A percentile compares a stretch with the other conserved stretches of the same genome.
phyloP scores from a whole-genome alignment of 2,113 vertebrate species.

The Indicator indicator region DNA sequence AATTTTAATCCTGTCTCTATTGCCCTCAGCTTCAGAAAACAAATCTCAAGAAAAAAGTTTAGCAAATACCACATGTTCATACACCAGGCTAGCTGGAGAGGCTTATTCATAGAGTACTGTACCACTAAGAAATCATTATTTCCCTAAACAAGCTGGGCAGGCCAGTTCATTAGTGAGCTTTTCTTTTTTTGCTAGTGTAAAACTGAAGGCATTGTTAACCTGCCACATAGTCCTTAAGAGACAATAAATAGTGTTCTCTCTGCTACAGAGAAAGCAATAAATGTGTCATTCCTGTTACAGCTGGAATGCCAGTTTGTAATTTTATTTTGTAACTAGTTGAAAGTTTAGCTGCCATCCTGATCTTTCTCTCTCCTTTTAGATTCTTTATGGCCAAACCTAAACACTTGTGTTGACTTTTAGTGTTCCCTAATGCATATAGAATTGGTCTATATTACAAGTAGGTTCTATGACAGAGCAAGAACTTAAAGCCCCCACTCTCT shows the following conservation, averaged over 20 bases:
- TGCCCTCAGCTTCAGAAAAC: background rate
- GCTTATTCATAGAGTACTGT: background rate
- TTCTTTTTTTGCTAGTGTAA: conserved; percentile 33
- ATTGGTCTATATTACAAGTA: background rate
- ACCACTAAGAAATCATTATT: conserved; percentile 52
- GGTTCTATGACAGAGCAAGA: background rate
- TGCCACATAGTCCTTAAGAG: conserved; percentile 56
- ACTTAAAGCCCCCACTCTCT: background rate
- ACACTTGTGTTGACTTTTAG: conserved; percentile 47
- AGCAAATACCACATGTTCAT: background rate
- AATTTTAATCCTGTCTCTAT: background rate
- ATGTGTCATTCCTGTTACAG: conserved; percentile 53
- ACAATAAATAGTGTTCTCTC: conserved; percentile 59
- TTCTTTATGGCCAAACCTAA: conserved; percentile 53
- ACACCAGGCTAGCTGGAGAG: background rate
- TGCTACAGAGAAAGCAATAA: conserved; percentile 56
- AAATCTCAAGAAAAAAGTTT: background rate
- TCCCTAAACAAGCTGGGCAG: conserved; percentile 8
- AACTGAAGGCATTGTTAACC: conserved; percentile 59
- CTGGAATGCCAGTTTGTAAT: conserved; percentile 26
- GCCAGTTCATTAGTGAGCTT: conserved; percentile 49
- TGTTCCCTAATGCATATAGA: background rate
- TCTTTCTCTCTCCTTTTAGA: conserved; percentile 54
- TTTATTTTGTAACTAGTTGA: conserved; percentile 64
- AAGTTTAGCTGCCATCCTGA: conserved; percentile 48